Base-by-base conservation (phyloP, 2,888 invertebrate species). In the Drosophila villosipedis region DNA sequence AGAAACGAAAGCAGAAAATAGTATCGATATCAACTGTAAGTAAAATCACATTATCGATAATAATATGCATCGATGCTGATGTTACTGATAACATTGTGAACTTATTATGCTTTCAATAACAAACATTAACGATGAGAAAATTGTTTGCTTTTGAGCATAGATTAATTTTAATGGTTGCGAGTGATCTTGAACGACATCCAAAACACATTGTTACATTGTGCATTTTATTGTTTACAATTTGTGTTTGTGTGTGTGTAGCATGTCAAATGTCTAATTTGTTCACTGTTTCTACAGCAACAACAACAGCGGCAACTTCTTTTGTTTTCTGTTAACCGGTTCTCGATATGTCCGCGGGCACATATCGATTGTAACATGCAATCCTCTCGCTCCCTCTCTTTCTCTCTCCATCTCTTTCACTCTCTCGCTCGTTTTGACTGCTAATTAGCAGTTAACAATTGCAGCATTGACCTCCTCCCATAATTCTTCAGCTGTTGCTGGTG, bases 371-470 rank as follows among this genome's bases (percentile, higher is more conserved):
- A 84, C 80, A 89, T 74, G 80, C 73, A 67, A 61, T 78, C 58
- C 22, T 35, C 35, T 39, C 12, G 9, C 52, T 31, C 30, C n/a
- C 30, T 31, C 53, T 39, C 3, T 35, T 30, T 52, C 25, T 16
- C 41, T 41, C 52, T 10, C 1, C 22, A 28, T 63, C 49, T 37
- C 31, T 52, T 25, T 41, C 31, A 4, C 1, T 30, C 22, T 59
- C 49, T 39, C 30, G 66, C 69, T 52, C 68, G 60, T 71, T 64
- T 43, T 73, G 88, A 82, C 88, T 88, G 89, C 90, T 85, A 90
- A 85, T 85, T 85, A 88, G 88, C 83, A 90, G 89, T 82, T 84
- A 83, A 84, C 83, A 88, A 90, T 85, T 88, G 90, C 90, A 90
- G 65, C 85, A 90, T 85, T 85, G 90, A 85, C 90, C 85, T 85